Base-by-base conservation (phyloP, 2,797 vertebrate species). In the Kryptopterus vitreolus region DNA sequence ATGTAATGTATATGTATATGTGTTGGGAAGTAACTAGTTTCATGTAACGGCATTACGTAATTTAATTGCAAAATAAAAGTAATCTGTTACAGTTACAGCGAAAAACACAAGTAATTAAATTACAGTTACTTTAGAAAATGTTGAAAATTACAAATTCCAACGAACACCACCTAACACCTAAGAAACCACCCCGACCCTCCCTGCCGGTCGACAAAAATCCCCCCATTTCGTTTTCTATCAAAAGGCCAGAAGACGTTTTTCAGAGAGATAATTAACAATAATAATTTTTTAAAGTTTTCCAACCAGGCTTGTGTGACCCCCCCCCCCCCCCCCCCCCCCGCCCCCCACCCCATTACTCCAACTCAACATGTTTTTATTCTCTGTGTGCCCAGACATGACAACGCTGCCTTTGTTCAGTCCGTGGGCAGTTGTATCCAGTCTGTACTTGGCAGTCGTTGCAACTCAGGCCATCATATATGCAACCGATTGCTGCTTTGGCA, bases 351-450 rank as follows among this genome's bases (percentile, higher is more conserved):
- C 84, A 61, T 83, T 71, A 81, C 77, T 81, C 62, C 85, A 75
- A 81, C 85, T 88, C 86, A 88, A 86, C 79, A 84, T 80, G 85
- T 83, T 77, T 81, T 87, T 81, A 24, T 87, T 74, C 74, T 88
- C 87, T 76, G 78, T 81, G 80, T 80, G 82, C 81, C 46, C n/a
- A 77, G 81, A 78, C 81, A 22, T 46, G 78, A 94, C 92, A 94
- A 92, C 80, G 86, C 77, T 81, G 85, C 87, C 91, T 92, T 93
- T 93, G 92, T 94, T 90, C 75, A 0, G 84, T 68, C 82, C 89
- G 77, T 91, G 91, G 91, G 91, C 91, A 92, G 90, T 90, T 88
- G 88, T 81, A 78, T 89, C 87, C 87, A 86, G 84, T 82, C 85
- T 38, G 85, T 87, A 88, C 84, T 80, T 84, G 77, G 63, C 87